A percentile compares a stretch with the other conserved stretches of the same genome.
phyloP scores from a whole-genome alignment of 2,888 invertebrate genomes.

The Andrena bicolor region DNA sequence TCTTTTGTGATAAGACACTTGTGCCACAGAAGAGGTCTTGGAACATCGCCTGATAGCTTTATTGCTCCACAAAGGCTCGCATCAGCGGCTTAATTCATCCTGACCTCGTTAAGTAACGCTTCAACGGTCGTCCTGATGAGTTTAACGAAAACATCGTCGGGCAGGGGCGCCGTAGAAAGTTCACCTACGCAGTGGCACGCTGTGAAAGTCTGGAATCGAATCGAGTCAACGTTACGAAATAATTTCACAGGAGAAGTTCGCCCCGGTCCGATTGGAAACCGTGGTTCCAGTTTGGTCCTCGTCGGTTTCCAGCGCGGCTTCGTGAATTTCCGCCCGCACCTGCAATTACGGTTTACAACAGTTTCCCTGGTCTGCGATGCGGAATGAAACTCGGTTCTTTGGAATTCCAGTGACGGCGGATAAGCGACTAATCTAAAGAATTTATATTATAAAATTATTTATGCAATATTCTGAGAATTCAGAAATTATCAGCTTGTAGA shows the following conservation, averaged over 20 bases:
- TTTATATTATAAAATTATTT: too few relatives aligned
- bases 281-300: conserved; percentile 32
- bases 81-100: conserved; percentile 39
- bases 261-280: conserved; percentile 19
- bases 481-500: too few relatives aligned
- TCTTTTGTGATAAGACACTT: background rate
- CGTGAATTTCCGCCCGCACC: background rate
- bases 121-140: conserved; percentile 32
- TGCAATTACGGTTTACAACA: too few relatives aligned
- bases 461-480: too few relatives aligned
- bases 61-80: conserved; percentile 38
- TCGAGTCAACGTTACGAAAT: conserved; percentile 60
- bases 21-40: background rate
- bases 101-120: conserved; percentile 36
- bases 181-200: conserved; percentile 25
- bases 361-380: too few relatives aligned
- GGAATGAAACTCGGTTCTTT: too few relatives aligned
- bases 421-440: too few relatives aligned
- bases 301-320: conserved; percentile 23
- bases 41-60: conserved; percentile 12
- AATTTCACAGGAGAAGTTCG: conserved; percentile 57
- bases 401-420: too few relatives aligned
- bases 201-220: conserved; percentile 57
- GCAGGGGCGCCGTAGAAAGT: conserved; percentile 47
- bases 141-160: conserved; percentile 40